Conservation (phyloP, 2,888 invertebrate species). For the Luffia ferchaultella region DNA sequence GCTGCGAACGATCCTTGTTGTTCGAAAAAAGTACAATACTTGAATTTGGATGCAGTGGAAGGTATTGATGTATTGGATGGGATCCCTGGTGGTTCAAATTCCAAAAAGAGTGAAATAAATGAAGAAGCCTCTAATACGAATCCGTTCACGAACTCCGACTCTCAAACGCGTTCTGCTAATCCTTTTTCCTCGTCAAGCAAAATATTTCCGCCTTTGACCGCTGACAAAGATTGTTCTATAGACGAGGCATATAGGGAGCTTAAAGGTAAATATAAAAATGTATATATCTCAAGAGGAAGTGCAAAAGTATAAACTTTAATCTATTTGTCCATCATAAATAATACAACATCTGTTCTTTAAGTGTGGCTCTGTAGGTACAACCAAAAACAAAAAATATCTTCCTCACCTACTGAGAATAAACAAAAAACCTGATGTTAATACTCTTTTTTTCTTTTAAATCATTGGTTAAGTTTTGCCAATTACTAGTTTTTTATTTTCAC, state of each 20-base stretch:
- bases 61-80: slow-evolving; percentile 32
- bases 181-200: not conserved
- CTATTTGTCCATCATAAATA: too few species aligned
- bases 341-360: too few species aligned
- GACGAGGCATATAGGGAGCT: not conserved
- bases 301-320: too few species aligned
- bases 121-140: slow-evolving; percentile 24
- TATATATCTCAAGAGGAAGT: too few species aligned
- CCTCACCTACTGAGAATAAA: too few species aligned
- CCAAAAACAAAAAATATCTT: too few species aligned
- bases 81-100: slow-evolving; percentile 10
- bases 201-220: not conserved
- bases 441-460: too few species aligned
- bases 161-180: slow-evolving; percentile 29
- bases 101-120: not conserved
- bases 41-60: slow-evolving; percentile 11
- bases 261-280: not conserved
- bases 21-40: slow-evolving; percentile 1
- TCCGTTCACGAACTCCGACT: slow-evolving; percentile 26
- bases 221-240: not conserved
- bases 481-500: too few species aligned
- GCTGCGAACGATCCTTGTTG: not conserved
- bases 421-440: too few species aligned
- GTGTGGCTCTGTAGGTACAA: too few species aligned
- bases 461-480: too few species aligned